Base-by-base conservation (phyloP, 2,888 invertebrate species). In the Scotopteryx bipunctaria region DNA sequence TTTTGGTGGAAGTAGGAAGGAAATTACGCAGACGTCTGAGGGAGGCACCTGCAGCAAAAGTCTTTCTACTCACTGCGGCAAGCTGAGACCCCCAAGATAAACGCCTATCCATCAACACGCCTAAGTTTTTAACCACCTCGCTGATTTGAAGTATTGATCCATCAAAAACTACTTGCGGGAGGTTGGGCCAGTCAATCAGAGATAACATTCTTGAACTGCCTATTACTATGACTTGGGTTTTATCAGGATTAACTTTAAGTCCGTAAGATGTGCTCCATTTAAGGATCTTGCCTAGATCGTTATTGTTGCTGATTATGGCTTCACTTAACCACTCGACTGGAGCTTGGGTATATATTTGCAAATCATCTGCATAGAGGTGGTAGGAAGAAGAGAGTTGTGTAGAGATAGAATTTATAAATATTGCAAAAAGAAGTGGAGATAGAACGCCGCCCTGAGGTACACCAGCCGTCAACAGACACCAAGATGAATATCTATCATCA, bases 1-100 rank as follows among this genome's bases (percentile, higher is more conserved):
- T 31, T 32, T 50, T 50, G 13, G 38, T 50, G n/a, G 50, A 6
- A 17, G 38, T 38, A 0, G 50, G 50, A 0, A 43, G 32, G 11
- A 43, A 38, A n/a, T 43, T 50, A 0, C 25, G 42, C 0, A 50
- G 6, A 19, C 19, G 19, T 6, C 19, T 19, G 2, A 19, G 19
- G 4, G 19, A 19, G 19, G 19, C 19, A 19, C 5, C 4, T 2
- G 19, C 19, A 19, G 19, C 19, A 15, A 29, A 48, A 9, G 23
- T 8, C 19, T 35, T 48, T 0, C 41, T 9, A 5, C 40, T 47
- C 2, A 35, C 5, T 19, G 8, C 27, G 8, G 15, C 4, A 2
- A 47, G 4, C 2, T 47, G 47, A 4, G 40, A 6, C 6, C 19
- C 19, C 19, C 19, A 19, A 19, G 19, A 19, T 19, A 19, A 19